phyloP scores from a whole-genome alignment of 2,113 vertebrate genomes.

The Poeciliopsis prolifica region DNA sequence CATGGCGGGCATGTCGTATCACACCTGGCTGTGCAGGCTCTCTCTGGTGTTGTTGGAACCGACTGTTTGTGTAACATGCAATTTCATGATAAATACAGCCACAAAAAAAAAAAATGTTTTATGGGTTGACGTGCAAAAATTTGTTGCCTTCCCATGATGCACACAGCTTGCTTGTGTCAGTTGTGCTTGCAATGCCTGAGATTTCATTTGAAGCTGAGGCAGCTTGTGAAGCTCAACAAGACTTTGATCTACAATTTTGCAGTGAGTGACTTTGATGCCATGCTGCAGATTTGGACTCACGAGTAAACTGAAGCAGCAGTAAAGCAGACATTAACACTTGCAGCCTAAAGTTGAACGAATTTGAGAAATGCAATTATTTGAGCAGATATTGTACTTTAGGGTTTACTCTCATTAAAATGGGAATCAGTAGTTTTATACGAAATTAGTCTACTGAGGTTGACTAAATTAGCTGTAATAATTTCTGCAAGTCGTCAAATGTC shows the following conservation, averaged over 20 bases:
- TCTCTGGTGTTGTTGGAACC: neutral
- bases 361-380: neutral
- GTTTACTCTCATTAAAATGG: neutral
- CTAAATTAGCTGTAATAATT: neutral
- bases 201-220: constrained; percentile 1
- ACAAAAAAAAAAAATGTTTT: neutral
- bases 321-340: neutral
- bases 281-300: neutral
- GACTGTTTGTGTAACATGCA: constrained; percentile 1
- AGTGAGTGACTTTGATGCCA: constrained; percentile 5
- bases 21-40: constrained; percentile 9
- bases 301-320: neutral
- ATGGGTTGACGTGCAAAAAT: neutral
- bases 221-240: neutral
- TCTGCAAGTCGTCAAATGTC: neutral
- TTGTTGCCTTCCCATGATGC: neutral
- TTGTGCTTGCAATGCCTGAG: neutral
- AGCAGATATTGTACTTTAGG: neutral
- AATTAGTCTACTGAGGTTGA: neutral
- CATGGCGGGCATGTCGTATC: constrained; percentile 12
- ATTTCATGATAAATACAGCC: neutral
- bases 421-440: neutral
- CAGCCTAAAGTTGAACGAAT: neutral
- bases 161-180: neutral
- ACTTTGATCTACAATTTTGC: neutral